These are phyloP conservation scores for Sarcoramphus papa DNA, from an alignment of 2,797 vertebrate genomes.

Conservation along the genomic window DNA sequence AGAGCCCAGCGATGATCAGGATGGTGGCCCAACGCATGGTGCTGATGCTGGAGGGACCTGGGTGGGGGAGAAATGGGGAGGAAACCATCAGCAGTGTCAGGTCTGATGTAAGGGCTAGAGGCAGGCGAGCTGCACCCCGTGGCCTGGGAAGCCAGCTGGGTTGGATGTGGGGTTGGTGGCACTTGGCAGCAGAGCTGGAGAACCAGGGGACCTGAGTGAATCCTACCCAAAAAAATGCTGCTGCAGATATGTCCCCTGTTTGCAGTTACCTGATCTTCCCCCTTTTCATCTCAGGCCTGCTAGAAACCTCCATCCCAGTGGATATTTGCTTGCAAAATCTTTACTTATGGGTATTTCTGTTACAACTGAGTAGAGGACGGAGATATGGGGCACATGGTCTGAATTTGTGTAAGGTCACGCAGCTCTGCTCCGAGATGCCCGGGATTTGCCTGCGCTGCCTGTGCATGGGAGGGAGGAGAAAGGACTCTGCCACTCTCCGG, in stretches of 20 bases:
- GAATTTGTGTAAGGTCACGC: background rate
- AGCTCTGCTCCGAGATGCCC: background rate
- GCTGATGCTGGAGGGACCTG: constrained; percentile 38
- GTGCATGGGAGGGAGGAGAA: background rate
- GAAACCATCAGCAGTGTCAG: background rate
- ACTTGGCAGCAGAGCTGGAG: background rate
- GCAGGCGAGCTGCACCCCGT: fast-evolving
- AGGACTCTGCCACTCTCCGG: fast-evolving
- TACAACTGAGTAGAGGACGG: background rate
- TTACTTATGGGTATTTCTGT: background rate
- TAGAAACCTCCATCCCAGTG: background rate
- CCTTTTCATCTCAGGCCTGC: background rate
- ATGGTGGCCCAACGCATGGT: constrained; percentile 77
- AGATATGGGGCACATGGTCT: fast-evolving
- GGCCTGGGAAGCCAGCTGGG: fast-evolving
- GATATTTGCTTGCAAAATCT: background rate
- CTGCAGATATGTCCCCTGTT: fast-evolving
- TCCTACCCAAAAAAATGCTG: fast-evolving
- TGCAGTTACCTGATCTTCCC: background rate
- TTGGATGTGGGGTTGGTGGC: background rate
- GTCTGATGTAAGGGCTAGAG: background rate
- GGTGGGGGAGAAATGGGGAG: background rate
- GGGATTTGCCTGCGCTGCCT: background rate
- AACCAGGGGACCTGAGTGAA: background rate
- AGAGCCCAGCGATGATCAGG: constrained; percentile 73